Evolutionary conservation across 1,140 invertebrate species (phyloP).

Genomic region (Drosophila nigrodunni): DNA sequence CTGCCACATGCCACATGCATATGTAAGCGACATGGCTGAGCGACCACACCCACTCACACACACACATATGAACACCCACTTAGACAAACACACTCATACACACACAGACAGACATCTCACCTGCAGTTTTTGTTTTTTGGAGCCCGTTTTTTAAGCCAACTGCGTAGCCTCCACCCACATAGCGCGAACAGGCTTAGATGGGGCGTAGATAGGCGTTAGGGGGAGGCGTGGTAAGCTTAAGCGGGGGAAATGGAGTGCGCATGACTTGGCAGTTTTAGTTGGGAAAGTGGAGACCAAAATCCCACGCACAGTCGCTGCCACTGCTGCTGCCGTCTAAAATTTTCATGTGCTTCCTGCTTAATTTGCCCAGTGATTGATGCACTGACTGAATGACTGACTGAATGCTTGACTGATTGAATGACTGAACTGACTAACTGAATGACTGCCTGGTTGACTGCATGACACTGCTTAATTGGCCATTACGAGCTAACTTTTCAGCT

Average conservation of each 20-base stretch:
- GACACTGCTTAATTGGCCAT: constrained; percentile 76
- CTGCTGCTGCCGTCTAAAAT: constrained; percentile 10
- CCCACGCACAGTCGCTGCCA: constrained; percentile 63
- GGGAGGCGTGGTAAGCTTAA: constrained; percentile 4
- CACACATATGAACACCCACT: background rate
- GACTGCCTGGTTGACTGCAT: constrained; percentile 56
- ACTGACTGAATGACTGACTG: constrained; percentile 44
- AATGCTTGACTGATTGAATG: constrained; percentile 36
- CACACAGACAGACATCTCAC: constrained; percentile 41
- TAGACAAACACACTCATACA: background rate
- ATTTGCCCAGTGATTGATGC: constrained; percentile 46
- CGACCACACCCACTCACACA: constrained; percentile 41
- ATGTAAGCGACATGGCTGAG: constrained; percentile 56
- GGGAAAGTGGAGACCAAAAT: constrained; percentile 56
- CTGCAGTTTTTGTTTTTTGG: constrained; percentile 50
- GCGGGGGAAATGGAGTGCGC: constrained; percentile 29
- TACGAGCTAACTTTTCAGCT: constrained; percentile 53
- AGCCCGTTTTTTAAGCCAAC: constrained; percentile 38
- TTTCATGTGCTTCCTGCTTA: constrained; percentile 58
- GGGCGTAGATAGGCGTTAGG: background rate
- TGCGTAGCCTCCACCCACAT: constrained; percentile 60
- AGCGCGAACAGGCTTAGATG: background rate
- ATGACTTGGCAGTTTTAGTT: constrained; percentile 64
- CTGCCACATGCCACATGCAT: constrained; percentile 29
- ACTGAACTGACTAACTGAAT: constrained; percentile 23